Conservation (phyloP, 2,113 vertebrate species). For the Platichthys stellatus region DNA sequence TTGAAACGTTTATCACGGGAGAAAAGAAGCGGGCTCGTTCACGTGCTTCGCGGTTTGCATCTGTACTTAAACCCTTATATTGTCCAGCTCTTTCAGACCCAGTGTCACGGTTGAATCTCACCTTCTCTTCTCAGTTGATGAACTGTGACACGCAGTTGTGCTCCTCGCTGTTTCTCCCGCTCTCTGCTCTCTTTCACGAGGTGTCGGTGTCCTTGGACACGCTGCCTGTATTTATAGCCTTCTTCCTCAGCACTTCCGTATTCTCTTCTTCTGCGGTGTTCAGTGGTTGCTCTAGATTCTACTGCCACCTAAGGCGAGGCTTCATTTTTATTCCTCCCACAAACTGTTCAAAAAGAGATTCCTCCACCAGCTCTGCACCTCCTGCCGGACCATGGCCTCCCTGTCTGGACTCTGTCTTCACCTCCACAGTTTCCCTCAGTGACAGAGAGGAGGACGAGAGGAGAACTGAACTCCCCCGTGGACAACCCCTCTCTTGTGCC, state of each 20-base stretch:
- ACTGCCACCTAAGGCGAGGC: not conserved
- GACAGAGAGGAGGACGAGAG: too few species aligned
- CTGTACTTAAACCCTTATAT: not conserved
- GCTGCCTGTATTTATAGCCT: conserved; percentile 14
- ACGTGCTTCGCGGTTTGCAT: not conserved
- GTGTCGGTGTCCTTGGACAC: conserved; percentile 37
- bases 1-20: too few species aligned
- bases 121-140: conserved; percentile 32
- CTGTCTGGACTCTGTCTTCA: too few species aligned
- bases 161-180: not conserved
- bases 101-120: conserved; percentile 20
- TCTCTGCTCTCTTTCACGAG: not conserved
- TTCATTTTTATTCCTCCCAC: not conserved
- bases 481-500: too few species aligned
- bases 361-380: too few species aligned
- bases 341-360: too few species aligned
- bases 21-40: not conserved
- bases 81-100: too few species aligned
- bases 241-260: not conserved
- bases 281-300: not conserved
- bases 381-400: too few species aligned
- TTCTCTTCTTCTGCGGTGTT: not conserved
- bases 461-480: too few species aligned
- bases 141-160: conserved; percentile 10
- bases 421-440: too few species aligned